These are phyloP conservation scores for Syrista parreyssii DNA, from an alignment of 2,888 invertebrate species.

Conservation along the genomic window DNA sequence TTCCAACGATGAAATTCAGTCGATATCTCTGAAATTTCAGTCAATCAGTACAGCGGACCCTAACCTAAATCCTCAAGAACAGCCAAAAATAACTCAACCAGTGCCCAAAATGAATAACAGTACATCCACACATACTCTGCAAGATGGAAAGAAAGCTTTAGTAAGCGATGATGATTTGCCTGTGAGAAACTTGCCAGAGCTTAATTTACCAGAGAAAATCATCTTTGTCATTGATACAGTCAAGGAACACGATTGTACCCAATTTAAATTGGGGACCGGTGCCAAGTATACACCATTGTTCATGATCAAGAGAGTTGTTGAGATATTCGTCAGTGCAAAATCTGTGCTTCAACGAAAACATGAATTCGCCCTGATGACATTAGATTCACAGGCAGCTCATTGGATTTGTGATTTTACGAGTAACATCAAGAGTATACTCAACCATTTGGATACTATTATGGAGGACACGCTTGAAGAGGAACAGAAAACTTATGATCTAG, in stretches of 20 bases:
- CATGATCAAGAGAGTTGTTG: constrained; percentile 74
- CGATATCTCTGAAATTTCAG: constrained; percentile 32
- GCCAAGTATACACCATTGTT: constrained; percentile 70
- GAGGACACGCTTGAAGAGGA: constrained; percentile 65
- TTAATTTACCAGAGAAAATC: constrained; percentile 73
- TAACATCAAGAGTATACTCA: constrained; percentile 71
- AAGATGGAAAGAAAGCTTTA: background rate
- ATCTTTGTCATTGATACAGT: constrained; percentile 74
- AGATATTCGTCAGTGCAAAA: constrained; percentile 75
- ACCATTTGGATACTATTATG: constrained; percentile 69
- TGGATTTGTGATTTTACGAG: constrained; percentile 75
- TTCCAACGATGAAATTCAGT: constrained; percentile 32
- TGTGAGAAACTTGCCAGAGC: constrained; percentile 30
- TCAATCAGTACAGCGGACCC: constrained; percentile 32
- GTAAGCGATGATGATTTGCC: constrained; percentile 15
- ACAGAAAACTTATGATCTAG: constrained; percentile 70
- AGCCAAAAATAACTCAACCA: background rate
- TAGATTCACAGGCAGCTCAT: constrained; percentile 69
- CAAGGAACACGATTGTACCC: constrained; percentile 69
- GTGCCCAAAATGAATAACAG: constrained; percentile 7
- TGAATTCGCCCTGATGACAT: constrained; percentile 73
- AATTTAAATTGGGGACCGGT: constrained; percentile 70
- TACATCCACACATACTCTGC: background rate
- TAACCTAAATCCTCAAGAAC: constrained; percentile 25
- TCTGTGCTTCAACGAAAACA: constrained; percentile 71